These are phyloP conservation scores for Apostichopus californicus DNA, from an alignment of 35 echinoderm and acorn worm genomes.

Conservation along the genomic window DNA sequence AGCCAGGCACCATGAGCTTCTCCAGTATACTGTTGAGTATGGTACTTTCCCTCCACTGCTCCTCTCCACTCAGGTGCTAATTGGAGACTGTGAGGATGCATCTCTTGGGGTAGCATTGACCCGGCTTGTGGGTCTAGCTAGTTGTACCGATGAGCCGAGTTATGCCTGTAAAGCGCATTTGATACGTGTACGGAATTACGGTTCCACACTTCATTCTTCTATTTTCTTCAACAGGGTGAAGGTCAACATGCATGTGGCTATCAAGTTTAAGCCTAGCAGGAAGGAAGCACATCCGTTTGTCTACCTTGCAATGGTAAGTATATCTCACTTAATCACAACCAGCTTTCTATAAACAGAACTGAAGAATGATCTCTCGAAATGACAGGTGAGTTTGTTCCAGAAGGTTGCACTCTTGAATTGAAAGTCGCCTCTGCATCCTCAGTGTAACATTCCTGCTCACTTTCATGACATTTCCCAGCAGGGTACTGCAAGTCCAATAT, in stretches of 20 bases:
- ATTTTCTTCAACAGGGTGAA: background rate
- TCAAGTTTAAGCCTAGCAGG: background rate
- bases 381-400: background rate
- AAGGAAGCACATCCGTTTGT: background rate
- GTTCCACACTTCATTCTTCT: background rate
- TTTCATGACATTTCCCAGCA: too few relatives aligned
- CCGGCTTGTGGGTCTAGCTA: background rate
- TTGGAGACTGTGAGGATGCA: too few relatives aligned
- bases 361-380: background rate
- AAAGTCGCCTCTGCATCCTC: background rate
- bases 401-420: background rate
- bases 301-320: slow-evolving; percentile 6
- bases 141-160: background rate
- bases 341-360: background rate
- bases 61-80: too few relatives aligned
- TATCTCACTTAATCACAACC: background rate
- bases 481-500: too few relatives aligned
- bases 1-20: too few relatives aligned
- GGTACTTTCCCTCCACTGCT: too few relatives aligned
- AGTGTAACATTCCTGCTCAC: too few relatives aligned
- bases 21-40: too few relatives aligned
- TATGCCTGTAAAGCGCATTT: background rate
- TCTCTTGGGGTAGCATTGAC: too few relatives aligned
- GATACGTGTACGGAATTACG: background rate
- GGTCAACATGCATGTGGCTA: background rate